phyloP scores from a whole-genome alignment of 2,113 vertebrate genomes.

The Delphinapterus leucas region DNA sequence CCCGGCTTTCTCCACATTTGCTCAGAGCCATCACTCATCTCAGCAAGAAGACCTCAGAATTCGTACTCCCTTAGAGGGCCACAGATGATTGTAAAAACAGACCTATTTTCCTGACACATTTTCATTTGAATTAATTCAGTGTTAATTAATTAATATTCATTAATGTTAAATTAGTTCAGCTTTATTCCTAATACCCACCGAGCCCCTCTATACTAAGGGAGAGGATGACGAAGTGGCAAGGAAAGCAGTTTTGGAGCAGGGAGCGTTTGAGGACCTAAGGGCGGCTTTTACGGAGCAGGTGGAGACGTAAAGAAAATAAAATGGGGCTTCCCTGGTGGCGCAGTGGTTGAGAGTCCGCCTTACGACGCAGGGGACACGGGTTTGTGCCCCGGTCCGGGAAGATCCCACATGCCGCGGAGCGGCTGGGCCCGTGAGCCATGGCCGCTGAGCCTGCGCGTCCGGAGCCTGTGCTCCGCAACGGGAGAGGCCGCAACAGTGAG shows the following conservation, averaged over 20 bases:
- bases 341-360: no score
- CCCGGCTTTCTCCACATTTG: not conserved
- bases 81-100: not conserved
- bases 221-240: not conserved
- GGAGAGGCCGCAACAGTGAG: no score
- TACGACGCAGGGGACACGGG: accelerated
- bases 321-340: no score
- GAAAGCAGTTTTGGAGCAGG: not conserved
- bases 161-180: not conserved
- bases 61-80: not conserved
- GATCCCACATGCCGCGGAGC: no score
- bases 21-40: not conserved
- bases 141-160: not conserved
- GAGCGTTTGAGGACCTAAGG: not conserved
- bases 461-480: no score
- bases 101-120: not conserved
- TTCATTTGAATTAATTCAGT: not conserved
- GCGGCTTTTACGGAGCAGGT: not conserved
- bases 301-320: not conserved
- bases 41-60: not conserved
- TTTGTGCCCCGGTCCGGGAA: no score
- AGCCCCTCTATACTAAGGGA: not conserved
- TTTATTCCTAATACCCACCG: not conserved
- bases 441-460: no score
- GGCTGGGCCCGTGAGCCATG: no score